These are phyloP conservation scores for Pangasius mekongensis DNA, from an alignment of 2,797 vertebrate genomes.

Conservation along the genomic window DNA sequence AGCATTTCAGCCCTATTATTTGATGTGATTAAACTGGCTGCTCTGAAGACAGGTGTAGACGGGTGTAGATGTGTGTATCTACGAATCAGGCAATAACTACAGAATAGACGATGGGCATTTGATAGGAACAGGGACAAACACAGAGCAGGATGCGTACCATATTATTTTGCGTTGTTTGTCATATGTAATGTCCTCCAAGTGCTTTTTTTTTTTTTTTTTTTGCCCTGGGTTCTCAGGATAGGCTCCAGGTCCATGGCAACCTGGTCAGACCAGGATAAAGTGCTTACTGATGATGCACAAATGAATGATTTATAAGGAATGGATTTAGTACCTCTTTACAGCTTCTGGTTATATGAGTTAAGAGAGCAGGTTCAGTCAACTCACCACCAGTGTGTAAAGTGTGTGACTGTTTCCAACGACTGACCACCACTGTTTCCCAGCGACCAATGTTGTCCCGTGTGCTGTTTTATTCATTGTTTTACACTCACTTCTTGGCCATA, in stretches of 20 bases:
- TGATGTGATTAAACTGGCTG: background rate
- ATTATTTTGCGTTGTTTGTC: background rate
- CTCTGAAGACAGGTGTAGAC: slow-evolving; percentile 2
- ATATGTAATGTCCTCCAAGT: background rate
- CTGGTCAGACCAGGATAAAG: background rate
- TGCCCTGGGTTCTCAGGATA: background rate
- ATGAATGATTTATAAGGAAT: background rate
- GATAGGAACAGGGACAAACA: background rate
- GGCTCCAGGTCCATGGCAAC: background rate
- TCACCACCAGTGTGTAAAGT: background rate
- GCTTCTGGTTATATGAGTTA: background rate
- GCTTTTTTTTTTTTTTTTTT: background rate
- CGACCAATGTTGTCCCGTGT: background rate
- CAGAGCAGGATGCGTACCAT: background rate
- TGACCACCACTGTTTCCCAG: background rate
- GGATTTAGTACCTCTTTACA: background rate
- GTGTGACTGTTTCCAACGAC: background rate
- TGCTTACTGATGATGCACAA: background rate
- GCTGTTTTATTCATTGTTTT: background rate
- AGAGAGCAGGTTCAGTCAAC: background rate
- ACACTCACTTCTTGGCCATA: background rate
- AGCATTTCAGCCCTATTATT: background rate
- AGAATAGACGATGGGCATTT: slow-evolving; percentile 15
- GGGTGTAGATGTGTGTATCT: slow-evolving; percentile 14
- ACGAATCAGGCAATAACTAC: slow-evolving; percentile 12